Conservation (phyloP, 1,140 invertebrate genomes). For the Branchinecta lindahli region DNA sequence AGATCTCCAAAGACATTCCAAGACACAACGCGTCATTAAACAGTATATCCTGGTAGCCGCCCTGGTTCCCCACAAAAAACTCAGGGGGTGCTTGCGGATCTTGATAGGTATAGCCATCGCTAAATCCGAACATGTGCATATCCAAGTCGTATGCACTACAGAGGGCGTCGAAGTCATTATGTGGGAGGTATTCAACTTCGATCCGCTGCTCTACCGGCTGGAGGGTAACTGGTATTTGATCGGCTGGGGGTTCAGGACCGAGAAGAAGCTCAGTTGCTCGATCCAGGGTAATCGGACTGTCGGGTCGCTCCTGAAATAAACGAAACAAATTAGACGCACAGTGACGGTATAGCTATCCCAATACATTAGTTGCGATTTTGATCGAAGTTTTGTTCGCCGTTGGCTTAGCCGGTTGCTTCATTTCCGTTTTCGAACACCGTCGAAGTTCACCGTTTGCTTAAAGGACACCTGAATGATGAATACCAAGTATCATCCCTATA, state of each 20-base stretch:
- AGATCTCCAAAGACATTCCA: neutral
- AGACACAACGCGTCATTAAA: slow-evolving; percentile 3
- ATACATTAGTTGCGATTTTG: too few species aligned
- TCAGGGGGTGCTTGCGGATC: neutral
- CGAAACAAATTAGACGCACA: too few species aligned
- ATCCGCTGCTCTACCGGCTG: neutral
- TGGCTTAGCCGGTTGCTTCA: too few species aligned
- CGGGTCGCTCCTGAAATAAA: neutral
- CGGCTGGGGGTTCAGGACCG: neutral
- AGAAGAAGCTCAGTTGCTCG: slow-evolving; percentile 2
- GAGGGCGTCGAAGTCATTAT: neutral
- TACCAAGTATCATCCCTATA: too few species aligned
- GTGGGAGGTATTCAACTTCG: neutral
- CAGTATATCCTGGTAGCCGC: neutral
- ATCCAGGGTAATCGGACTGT: slow-evolving; percentile 2
- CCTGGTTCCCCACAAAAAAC: neutral
- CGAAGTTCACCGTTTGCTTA: too few species aligned
- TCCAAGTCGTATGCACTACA: neutral
- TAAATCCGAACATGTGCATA: neutral
- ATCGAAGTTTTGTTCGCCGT: too few species aligned
- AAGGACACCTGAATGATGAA: too few species aligned
- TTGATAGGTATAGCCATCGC: neutral
- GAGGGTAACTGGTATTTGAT: neutral
- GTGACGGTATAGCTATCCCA: too few species aligned
- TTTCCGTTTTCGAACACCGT: too few species aligned